These are phyloP conservation scores for Phrynocephalus forsythii DNA, from an alignment of 2,797 vertebrate species.

Conservation along the genomic window DNA sequence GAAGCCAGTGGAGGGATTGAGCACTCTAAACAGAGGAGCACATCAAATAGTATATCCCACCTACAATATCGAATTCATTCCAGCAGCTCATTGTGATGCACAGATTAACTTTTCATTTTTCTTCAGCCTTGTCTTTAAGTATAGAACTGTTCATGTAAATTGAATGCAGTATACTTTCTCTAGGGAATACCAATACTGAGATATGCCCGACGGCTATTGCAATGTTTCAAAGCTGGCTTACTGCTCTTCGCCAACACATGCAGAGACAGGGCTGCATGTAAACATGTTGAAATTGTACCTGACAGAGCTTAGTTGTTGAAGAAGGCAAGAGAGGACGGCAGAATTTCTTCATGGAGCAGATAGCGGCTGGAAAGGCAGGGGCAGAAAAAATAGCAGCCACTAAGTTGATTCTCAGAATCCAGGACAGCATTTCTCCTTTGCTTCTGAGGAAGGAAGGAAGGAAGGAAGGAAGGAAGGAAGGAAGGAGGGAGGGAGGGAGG, in stretches of 20 bases:
- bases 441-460: constrained; percentile 78
- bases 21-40: no score
- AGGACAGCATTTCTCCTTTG: constrained; percentile 97
- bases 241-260: not conserved
- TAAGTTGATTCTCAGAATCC: constrained; percentile 96
- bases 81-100: no score
- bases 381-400: constrained; percentile 96
- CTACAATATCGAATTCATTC: no score
- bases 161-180: not conserved
- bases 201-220: no score
- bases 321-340: constrained; percentile 93
- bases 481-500: not conserved
- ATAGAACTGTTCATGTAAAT: not conserved
- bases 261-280: accelerated
- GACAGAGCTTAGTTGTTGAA: constrained; percentile 90
- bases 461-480: not conserved
- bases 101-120: no score
- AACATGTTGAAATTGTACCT: constrained; percentile 79
- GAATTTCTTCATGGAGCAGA: constrained; percentile 98
- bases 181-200: not conserved
- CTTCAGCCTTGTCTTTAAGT: no score
- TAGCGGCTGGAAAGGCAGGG: constrained; percentile 95
- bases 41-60: no score
- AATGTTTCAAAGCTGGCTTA: not conserved
- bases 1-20: no score